Evolutionary conservation across 1,140 invertebrate genomes (phyloP).

Genomic region (Grapholita molesta): DNA sequence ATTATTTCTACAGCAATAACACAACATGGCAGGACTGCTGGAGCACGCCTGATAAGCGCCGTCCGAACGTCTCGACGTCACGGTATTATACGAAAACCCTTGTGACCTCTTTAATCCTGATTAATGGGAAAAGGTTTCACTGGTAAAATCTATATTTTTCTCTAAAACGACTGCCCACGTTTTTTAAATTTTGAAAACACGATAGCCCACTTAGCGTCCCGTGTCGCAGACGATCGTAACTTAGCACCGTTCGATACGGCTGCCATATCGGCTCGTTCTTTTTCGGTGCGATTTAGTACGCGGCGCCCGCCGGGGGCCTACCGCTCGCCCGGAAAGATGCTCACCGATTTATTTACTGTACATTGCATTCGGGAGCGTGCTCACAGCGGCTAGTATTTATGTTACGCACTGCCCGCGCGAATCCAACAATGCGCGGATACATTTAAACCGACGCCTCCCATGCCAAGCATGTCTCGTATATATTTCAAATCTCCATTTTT

Average conservation of each 20-base stretch:
- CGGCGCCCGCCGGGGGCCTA: conserved; percentile 50
- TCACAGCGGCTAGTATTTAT: conserved; percentile 65
- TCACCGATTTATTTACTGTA: conserved; percentile 63
- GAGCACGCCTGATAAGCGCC: conserved; percentile 19
- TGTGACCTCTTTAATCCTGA: conserved; percentile 45
- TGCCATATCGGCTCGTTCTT: conserved; percentile 61
- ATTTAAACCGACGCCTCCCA: conserved; percentile 57
- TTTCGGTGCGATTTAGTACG: conserved; percentile 67
- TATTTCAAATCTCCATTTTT: conserved; percentile 60
- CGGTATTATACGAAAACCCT: conserved; percentile 28
- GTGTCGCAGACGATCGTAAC: conserved; percentile 57
- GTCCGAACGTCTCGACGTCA: conserved; percentile 31
- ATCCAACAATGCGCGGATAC: conserved; percentile 68
- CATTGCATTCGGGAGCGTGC: conserved; percentile 63
- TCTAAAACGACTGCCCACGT: conserved; percentile 39
- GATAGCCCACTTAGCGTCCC: conserved; percentile 63
- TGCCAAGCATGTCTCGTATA: conserved; percentile 49
- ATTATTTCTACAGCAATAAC: conserved; percentile 1
- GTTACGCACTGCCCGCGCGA: conserved; percentile 51
- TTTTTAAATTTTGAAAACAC: conserved; percentile 62
- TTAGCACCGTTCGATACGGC: conserved; percentile 62
- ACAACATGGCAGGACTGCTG: conserved; percentile 6
- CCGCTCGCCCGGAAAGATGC: conserved; percentile 54
- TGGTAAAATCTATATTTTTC: conserved; percentile 46
- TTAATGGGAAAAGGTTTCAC: conserved; percentile 39